Conservation (phyloP, 2,113 vertebrate genomes). For the Peromyscus californicus region DNA sequence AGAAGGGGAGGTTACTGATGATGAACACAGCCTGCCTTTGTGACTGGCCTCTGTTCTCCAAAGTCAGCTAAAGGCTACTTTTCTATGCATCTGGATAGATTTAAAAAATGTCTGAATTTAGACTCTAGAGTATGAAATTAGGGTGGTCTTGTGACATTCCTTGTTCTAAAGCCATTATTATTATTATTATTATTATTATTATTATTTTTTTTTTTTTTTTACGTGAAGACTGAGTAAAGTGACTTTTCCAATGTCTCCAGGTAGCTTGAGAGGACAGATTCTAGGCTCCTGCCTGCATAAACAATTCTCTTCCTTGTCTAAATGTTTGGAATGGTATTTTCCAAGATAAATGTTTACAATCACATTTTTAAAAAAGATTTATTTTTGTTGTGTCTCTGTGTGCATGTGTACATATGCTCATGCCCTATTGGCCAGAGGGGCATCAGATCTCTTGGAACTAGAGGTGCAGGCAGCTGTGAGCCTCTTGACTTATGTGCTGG, state of each 20-base stretch:
- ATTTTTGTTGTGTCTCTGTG: not conserved
- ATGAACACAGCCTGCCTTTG: not conserved
- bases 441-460: not conserved
- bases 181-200: too few relatives aligned
- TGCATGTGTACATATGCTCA: too few relatives aligned
- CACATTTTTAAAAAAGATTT: not conserved
- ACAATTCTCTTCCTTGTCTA: not conserved
- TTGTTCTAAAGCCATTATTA: not conserved
- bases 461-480: not conserved
- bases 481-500: not conserved
- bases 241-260: not conserved
- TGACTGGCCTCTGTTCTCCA: not conserved
- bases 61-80: not conserved
- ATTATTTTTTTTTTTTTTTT: too few relatives aligned
- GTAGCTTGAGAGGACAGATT: slow-evolving; percentile 13
- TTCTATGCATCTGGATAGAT: not conserved
- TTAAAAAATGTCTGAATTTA: not conserved
- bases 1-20: not conserved
- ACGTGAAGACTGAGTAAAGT: not conserved
- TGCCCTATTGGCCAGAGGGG: not conserved
- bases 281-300: not conserved
- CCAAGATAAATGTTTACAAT: not conserved
- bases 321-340: not conserved
- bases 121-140: not conserved
- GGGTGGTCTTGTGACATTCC: not conserved